phyloP scores from a whole-genome alignment of 1,140 invertebrate species.

The Arctopsyche grandis region DNA sequence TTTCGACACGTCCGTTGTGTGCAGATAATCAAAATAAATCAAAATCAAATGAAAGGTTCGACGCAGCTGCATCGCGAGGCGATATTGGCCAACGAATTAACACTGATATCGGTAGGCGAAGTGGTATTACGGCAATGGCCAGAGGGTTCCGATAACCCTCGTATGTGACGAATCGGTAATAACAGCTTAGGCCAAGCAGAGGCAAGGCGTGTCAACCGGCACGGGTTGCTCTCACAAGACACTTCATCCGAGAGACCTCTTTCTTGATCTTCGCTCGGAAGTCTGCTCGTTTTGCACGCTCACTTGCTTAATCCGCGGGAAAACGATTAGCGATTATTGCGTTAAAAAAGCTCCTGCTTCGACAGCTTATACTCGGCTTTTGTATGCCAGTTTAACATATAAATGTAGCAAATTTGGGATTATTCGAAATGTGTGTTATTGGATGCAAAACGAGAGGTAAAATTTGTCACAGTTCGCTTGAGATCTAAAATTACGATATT shows the following conservation, averaged over 20 bases:
- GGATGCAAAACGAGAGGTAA: too few species aligned
- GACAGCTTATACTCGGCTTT: too few species aligned
- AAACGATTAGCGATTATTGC: neutral
- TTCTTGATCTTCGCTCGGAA: slow-evolving; percentile 9
- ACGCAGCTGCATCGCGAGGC: slow-evolving; percentile 1
- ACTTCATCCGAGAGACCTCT: neutral
- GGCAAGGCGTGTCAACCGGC: slow-evolving; percentile 19
- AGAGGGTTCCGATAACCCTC: neutral
- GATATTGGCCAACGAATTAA: slow-evolving; percentile 22
- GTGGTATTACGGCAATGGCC: slow-evolving; percentile 2
- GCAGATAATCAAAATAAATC: slow-evolving; percentile 1
- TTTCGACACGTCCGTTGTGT: too few species aligned
- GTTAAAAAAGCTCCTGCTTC: too few species aligned
- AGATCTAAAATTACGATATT: too few species aligned
- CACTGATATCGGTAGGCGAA: slow-evolving; percentile 20
- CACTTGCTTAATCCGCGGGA: slow-evolving; percentile 11
- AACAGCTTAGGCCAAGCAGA: neutral
- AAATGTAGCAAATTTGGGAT: too few species aligned
- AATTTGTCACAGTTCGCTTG: too few species aligned
- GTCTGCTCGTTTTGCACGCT: slow-evolving; percentile 28
- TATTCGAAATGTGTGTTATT: too few species aligned
- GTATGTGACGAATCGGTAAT: slow-evolving; percentile 37
- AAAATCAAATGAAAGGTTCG: neutral
- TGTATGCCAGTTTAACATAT: too few species aligned
- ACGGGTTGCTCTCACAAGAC: neutral